A percentile compares a stretch with the other conserved stretches of the same genome.
Evolutionary conservation across 2,113 vertebrate genomes (phyloP).

Genomic region (Myiozetetes cayanensis): DNA sequence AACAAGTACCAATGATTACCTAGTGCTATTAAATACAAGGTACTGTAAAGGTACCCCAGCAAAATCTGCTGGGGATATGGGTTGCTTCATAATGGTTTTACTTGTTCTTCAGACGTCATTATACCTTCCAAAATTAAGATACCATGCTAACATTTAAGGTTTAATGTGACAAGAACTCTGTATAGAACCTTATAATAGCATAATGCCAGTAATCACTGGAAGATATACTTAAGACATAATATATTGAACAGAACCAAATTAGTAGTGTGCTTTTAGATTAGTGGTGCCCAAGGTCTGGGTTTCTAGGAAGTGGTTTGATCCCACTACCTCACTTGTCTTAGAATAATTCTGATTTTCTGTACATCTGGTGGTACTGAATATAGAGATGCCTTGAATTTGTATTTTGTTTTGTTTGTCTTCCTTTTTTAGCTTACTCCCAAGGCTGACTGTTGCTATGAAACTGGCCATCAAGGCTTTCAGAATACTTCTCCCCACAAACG

Average conservation of each 20-base stretch:
- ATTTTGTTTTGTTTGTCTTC: background rate
- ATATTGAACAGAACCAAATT: background rate
- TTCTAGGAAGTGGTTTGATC: background rate
- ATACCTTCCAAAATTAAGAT: background rate
- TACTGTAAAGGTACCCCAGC: background rate
- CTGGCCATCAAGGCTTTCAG: background rate
- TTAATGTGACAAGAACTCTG: background rate
- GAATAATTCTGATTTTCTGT: background rate
- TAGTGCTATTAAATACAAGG: background rate
- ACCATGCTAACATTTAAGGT: background rate
- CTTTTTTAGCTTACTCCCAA: background rate
- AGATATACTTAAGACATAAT: background rate
- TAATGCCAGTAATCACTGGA: background rate
- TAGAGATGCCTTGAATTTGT: background rate
- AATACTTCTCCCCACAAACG: background rate
- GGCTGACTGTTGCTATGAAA: background rate
- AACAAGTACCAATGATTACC: background rate
- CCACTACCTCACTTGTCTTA: background rate
- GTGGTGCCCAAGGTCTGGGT: background rate
- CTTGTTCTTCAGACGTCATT: background rate
- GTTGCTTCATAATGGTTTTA: background rate
- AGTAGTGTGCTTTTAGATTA: background rate
- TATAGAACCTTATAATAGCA: background rate
- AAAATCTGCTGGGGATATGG: background rate
- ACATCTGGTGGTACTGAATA: background rate